Conservation (phyloP, 2,797 vertebrate genomes). For the Gastrophryne carolinensis region DNA sequence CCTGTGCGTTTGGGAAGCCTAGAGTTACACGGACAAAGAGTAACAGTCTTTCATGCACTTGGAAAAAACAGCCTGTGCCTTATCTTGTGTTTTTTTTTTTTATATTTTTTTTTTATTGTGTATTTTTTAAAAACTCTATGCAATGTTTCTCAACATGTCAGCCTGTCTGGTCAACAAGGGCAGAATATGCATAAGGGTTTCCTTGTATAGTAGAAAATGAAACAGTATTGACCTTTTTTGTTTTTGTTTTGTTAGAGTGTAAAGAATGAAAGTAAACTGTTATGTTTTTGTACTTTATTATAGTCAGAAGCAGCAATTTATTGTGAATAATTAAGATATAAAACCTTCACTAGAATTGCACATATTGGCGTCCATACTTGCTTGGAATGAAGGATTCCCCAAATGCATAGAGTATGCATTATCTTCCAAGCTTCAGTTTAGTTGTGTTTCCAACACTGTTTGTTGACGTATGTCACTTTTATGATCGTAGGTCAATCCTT, state of each 20-base stretch:
- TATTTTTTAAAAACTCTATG: conserved; percentile 32
- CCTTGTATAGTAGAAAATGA: conserved; percentile 46
- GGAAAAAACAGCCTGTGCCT: conserved; percentile 69
- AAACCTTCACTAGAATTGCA: conserved; percentile 12
- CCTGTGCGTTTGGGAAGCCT: conserved; percentile 1
- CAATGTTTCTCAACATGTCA: conserved; percentile 38
- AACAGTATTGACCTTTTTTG: conserved; percentile 56
- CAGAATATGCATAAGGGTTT: conserved; percentile 45
- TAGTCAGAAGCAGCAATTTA: background rate
- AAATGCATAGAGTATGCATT: conserved; percentile 3
- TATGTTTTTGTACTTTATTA: conserved; percentile 15
- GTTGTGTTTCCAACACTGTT: conserved; percentile 15
- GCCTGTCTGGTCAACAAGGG: conserved; percentile 43
- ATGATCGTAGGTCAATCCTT: background rate
- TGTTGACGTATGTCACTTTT: background rate
- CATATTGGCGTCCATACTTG: conserved; percentile 26
- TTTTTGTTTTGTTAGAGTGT: conserved; percentile 40
- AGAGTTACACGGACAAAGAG: background rate
- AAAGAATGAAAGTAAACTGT: conserved; percentile 24
- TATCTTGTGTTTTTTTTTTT: conserved; percentile 63
- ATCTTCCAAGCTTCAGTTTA: conserved; percentile 2
- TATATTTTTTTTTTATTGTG: conserved; percentile 11
- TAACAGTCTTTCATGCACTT: conserved; percentile 13
- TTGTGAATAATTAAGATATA: background rate
- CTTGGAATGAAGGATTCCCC: conserved; percentile 39